Percentiles rank a stretch among this genome's conserved stretches.
These are phyloP conservation scores for Cataglyphis altisquamis DNA, from an alignment of 2,888 invertebrate genomes.

Conservation along the genomic window DNA sequence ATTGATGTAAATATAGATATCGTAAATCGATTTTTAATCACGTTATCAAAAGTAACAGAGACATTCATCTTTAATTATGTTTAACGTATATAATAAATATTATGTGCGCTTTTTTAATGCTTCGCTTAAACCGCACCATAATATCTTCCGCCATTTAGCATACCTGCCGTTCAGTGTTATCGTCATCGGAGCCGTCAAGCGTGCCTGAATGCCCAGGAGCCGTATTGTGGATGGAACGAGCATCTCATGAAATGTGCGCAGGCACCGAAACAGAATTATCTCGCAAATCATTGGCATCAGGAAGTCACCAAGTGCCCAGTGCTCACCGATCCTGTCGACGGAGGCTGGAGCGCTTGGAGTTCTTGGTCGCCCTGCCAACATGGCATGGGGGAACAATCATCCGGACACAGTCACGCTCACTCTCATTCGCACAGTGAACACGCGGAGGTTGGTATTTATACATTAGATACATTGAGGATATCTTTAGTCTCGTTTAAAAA, in stretches of 20 bases:
- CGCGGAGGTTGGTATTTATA: slow-evolving; percentile 56
- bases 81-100: background rate
- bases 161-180: slow-evolving; percentile 93
- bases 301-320: slow-evolving; percentile 91
- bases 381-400: slow-evolving; percentile 86
- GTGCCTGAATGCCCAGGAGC: slow-evolving; percentile 95
- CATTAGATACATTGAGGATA: background rate
- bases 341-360: slow-evolving; percentile 96
- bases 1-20: background rate
- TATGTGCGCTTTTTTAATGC: background rate
- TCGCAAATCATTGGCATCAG: slow-evolving; percentile 92
- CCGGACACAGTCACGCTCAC: slow-evolving; percentile 84
- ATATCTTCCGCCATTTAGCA: slow-evolving; percentile 84
- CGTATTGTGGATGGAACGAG: slow-evolving; percentile 98
- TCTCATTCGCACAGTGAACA: slow-evolving; percentile 82
- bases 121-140: slow-evolving; percentile 28
- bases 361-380: slow-evolving; percentile 93
- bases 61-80: background rate
- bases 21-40: background rate
- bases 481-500: background rate
- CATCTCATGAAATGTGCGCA: slow-evolving; percentile 91
- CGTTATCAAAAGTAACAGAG: background rate
- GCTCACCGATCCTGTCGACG: slow-evolving; percentile 90
- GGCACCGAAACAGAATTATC: slow-evolving; percentile 89
- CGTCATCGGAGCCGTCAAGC: slow-evolving; percentile 90